Evolutionary conservation across 2,113 vertebrate species (phyloP), one percentile per base, ranked within the genome.

Genomic region (Seriola dumerili): DNA sequence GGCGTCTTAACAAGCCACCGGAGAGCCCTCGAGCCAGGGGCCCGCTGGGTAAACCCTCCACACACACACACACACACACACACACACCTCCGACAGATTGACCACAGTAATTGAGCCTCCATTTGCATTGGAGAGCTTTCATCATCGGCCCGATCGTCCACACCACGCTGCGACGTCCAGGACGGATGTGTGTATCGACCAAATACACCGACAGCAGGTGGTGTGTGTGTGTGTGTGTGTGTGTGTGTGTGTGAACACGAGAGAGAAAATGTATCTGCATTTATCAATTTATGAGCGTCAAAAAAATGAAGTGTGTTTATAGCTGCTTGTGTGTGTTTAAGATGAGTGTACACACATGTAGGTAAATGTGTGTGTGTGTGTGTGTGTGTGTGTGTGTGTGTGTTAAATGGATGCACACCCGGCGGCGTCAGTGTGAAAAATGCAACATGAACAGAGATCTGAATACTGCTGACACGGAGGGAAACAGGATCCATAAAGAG

Each of bases 1-100:
- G 96, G 96, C 94, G 94, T 96, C 96, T 97, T 98, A 99, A 98
- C 97, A 98, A 98, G 97, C 96, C 97, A 96, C 97, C 83, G 82
- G 96, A 97, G 97, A 95, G 96, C 94, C 96, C 96, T 97, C 93
- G 94, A 97, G 95, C 95, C 93, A 92, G 81, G 89, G 92, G 94
- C 96, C 95, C 93, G 94, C 94, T 96, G 95, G 96, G 95, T 94
- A 86, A 81, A 68, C 77, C 71, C 76, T 36, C 25, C 67, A 55
- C 75, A 76, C 71, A 44, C 66, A 64, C 68, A 55, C 57, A 46
- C 71, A 44, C 70, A 32, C 44, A 16, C 25, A 29, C 40, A 42
- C 40, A 42, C 40, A 42, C 40, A 1, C 73, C 96, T 95, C 95
- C 96, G 94, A 97, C 97, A 97, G 96, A 96, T 97, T 97, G 96